Evolutionary conservation across 2,797 vertebrate genomes (phyloP).

Genomic region (Chiroxiphia lanceolata): DNA sequence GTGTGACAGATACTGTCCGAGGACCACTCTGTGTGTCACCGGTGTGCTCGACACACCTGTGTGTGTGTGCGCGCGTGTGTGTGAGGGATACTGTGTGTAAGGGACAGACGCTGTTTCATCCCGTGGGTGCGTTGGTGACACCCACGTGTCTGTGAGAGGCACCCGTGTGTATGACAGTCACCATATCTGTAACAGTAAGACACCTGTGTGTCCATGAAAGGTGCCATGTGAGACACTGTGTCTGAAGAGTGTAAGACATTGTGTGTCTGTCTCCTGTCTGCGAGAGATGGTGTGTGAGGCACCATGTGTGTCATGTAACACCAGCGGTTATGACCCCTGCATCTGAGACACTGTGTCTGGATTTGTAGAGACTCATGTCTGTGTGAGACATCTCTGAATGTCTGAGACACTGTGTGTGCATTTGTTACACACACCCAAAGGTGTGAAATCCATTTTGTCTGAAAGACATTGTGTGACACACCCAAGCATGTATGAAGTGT

Average conservation of each 20-base stretch:
- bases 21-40: neutral
- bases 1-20: too few species aligned
- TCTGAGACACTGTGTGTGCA: neutral
- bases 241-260: rapidly evolving
- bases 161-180: neutral
- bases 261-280: too few species aligned
- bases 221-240: rapidly evolving
- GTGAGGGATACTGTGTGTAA: too few species aligned
- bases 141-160: neutral
- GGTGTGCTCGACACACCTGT: neutral
- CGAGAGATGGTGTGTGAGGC: neutral
- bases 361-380: rapidly evolving
- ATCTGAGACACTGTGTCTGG: too few species aligned
- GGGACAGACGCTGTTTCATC: neutral
- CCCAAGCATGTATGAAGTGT: rapidly evolving
- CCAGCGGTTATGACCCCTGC: rapidly evolving
- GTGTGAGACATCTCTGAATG: neutral
- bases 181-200: neutral
- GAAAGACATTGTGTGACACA: rapidly evolving
- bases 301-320: rapidly evolving
- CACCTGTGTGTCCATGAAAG: rapidly evolving
- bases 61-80: neutral
- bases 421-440: neutral
- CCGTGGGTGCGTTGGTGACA: rapidly evolving
- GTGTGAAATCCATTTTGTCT: neutral